These are phyloP conservation scores for Ophiodon elongatus DNA, from an alignment of 2,113 vertebrate species.

Conservation along the genomic window DNA sequence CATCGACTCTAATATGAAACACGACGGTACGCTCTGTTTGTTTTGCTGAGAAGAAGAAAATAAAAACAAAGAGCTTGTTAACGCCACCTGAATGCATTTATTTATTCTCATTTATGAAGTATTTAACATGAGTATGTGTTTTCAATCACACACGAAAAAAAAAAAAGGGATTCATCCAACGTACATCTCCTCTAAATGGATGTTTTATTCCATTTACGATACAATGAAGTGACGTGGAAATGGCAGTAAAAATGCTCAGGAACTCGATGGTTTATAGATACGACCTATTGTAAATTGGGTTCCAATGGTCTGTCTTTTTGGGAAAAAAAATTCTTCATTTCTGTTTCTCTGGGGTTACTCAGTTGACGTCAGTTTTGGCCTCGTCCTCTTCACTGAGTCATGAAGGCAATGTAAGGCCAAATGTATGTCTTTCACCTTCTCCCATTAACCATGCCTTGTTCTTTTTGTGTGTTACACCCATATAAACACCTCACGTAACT, in stretches of 20 bases:
- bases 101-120: background rate
- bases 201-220: too few species aligned
- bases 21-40: too few species aligned
- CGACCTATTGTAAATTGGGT: background rate
- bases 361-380: constrained; percentile 15
- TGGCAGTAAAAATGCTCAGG: too few species aligned
- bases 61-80: background rate
- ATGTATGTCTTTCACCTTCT: background rate
- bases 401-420: background rate
- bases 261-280: too few species aligned
- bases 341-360: background rate
- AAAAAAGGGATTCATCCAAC: too few species aligned
- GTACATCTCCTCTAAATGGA: too few species aligned
- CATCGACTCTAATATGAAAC: background rate
- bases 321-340: too few species aligned
- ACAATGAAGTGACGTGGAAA: too few species aligned
- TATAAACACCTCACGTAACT: constrained; percentile 24
- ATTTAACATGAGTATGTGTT: background rate
- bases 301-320: too few species aligned
- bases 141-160: background rate
- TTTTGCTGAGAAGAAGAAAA: background rate
- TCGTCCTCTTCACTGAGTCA: background rate
- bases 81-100: background rate
- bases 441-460: background rate
- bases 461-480: constrained; percentile 1